phyloP scores from a whole-genome alignment of 2,888 invertebrate genomes.

The Catonia carolina region DNA sequence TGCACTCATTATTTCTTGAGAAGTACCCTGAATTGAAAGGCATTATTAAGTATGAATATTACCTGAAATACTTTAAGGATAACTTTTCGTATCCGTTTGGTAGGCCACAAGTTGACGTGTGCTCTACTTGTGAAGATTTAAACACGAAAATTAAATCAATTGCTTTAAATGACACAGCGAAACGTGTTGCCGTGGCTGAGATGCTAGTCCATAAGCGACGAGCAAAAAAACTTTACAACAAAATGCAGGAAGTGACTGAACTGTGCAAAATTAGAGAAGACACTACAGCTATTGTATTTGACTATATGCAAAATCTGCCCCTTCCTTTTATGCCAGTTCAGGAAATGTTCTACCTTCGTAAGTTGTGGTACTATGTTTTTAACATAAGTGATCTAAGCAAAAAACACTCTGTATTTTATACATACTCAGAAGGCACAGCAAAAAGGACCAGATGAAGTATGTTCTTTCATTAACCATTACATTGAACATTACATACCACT shows the following conservation, averaged over 20 bases:
- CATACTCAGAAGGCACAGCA: constrained; percentile 33
- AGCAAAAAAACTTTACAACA: constrained; percentile 26
- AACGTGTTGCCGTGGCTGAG: constrained; percentile 6
- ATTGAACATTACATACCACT: neutral
- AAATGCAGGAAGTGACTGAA: constrained; percentile 24
- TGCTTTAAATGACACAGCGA: too few relatives aligned
- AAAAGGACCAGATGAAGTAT: constrained; percentile 28
- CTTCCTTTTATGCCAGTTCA: constrained; percentile 7
- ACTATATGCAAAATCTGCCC: constrained; percentile 19
- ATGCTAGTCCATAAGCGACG: neutral
- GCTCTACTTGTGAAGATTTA: constrained; percentile 18
- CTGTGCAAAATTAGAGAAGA: constrained; percentile 19
- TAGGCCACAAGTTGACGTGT: too few relatives aligned
- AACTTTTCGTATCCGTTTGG: constrained; percentile 16
- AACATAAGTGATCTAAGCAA: constrained; percentile 26
- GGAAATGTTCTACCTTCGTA: constrained; percentile 6
- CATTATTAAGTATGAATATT: constrained; percentile 13
- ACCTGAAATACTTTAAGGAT: constrained; percentile 12
- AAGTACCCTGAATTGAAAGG: constrained; percentile 7
- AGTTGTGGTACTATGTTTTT: constrained; percentile 28
- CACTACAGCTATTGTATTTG: neutral
- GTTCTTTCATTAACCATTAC: neutral
- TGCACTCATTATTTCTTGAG: constrained; percentile 17
- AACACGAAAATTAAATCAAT: constrained; percentile 14
- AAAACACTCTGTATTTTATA: constrained; percentile 31